These are phyloP conservation scores for Pseudorasbora parva DNA, from an alignment of 2,113 vertebrate species.

Conservation along the genomic window DNA sequence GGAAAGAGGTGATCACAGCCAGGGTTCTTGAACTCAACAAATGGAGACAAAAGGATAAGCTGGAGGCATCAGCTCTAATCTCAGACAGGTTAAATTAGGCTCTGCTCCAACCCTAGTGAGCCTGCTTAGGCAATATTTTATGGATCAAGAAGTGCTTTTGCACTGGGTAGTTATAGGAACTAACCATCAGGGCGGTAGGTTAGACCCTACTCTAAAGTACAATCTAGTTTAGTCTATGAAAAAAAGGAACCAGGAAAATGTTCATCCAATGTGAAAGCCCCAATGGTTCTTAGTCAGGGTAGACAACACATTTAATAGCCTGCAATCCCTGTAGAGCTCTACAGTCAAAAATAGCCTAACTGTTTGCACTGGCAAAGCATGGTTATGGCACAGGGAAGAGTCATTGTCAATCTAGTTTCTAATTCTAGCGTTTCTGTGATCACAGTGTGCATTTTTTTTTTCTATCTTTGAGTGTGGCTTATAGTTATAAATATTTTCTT, in stretches of 20 bases:
- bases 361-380: slow-evolving; percentile 37
- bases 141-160: neutral
- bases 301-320: neutral
- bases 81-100: neutral
- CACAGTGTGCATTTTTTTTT: slow-evolving; percentile 2
- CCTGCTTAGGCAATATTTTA: neutral
- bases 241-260: too few species aligned
- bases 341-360: neutral
- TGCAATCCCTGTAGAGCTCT: neutral
- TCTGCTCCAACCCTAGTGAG: neutral
- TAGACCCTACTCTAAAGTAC: too few species aligned
- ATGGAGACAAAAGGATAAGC: slow-evolving; percentile 6
- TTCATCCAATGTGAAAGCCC: too few species aligned
- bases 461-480: neutral
- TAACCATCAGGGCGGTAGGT: too few species aligned
- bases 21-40: neutral
- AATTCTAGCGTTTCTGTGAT: neutral
- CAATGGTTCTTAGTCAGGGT: too few species aligned
- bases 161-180: too few species aligned
- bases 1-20: slow-evolving; percentile 77
- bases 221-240: too few species aligned
- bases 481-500: slow-evolving; percentile 40
- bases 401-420: neutral
- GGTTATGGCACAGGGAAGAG: slow-evolving; percentile 44
- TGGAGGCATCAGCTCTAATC: neutral